Percentiles rank a stretch among this genome's conserved stretches.
Conservation (phyloP, 2,797 vertebrate species). For the Synanceia verrucosa region DNA sequence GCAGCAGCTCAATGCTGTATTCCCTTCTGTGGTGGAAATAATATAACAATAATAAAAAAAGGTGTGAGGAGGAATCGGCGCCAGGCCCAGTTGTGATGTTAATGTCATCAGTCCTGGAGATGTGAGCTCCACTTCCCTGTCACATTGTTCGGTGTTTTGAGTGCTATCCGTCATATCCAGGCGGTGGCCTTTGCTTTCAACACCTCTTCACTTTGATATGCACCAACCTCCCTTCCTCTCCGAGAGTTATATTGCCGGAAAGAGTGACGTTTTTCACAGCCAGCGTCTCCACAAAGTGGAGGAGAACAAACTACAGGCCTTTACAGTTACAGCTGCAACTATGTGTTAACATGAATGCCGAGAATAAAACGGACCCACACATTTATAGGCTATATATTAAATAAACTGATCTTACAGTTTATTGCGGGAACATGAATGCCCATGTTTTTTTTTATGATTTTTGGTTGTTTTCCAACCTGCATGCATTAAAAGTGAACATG, state of each 20-base stretch:
- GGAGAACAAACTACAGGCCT: not conserved
- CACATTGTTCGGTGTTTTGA: conserved; percentile 83
- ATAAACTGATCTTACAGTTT: rapidly evolving
- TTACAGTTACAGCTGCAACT: not conserved
- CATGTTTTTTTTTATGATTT: not conserved
- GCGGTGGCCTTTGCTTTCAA: conserved; percentile 85
- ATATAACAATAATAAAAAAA: conserved; percentile 26
- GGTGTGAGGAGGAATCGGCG: conserved; percentile 78
- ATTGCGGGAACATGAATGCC: not conserved
- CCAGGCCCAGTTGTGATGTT: conserved; percentile 83
- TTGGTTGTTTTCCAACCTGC: not conserved
- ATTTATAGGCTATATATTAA: not conserved
- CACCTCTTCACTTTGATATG: conserved; percentile 94
- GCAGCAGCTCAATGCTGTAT: conserved; percentile 2
- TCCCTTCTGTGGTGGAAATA: conserved; percentile 30
- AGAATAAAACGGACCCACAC: not conserved
- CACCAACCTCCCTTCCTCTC: conserved; percentile 85
- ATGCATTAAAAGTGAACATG: not conserved
- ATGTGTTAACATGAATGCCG: not conserved
- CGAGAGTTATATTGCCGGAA: conserved; percentile 87
- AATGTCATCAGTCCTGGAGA: conserved; percentile 85
- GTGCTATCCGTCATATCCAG: conserved; percentile 90
- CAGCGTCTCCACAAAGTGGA: conserved; percentile 47
- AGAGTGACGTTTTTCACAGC: conserved; percentile 88
- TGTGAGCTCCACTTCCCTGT: conserved; percentile 84